Percentiles rank a stretch among this genome's conserved stretches.
Evolutionary conservation across 2,797 vertebrate species (phyloP).

Genomic region (Dicrostonyx torquatus): DNA sequence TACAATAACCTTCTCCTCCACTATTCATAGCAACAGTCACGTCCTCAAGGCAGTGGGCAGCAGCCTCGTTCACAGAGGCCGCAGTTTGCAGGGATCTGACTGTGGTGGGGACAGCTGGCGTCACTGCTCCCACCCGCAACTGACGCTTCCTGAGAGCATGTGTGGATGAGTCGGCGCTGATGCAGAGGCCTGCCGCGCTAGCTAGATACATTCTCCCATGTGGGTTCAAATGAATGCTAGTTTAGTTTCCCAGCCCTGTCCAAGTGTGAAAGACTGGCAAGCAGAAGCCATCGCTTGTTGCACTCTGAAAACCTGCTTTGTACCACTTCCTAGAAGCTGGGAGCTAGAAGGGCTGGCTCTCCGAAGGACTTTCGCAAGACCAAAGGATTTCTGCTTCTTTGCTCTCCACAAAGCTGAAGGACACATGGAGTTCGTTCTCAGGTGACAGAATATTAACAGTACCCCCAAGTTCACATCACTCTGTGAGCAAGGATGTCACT

Average conservation of each 20-base stretch:
- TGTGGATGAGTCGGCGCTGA: background rate
- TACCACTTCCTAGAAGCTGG: background rate
- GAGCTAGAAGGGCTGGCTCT: background rate
- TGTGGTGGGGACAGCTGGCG: background rate
- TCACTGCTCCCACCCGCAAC: background rate
- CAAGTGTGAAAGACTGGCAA: background rate
- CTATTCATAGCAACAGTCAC: too few species aligned
- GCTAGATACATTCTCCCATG: background rate
- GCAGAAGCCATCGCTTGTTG: background rate
- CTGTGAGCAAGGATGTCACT: background rate
- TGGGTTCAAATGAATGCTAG: background rate
- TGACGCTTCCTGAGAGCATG: background rate
- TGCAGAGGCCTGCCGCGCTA: background rate
- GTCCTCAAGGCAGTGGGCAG: background rate
- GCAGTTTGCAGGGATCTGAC: background rate
- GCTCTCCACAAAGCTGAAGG: constrained; percentile 23
- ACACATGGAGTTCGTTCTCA: background rate
- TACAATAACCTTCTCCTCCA: background rate
- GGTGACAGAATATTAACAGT: background rate
- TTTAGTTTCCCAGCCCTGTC: background rate
- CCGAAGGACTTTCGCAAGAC: background rate
- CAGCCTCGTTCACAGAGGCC: background rate
- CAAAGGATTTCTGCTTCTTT: constrained; percentile 15
- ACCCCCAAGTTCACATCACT: background rate
- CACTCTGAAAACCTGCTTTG: background rate